A percentile compares a stretch with the other conserved stretches of the same genome.
phyloP scores from a whole-genome alignment of 1,140 invertebrate species.

The Cepaea nemoralis region DNA sequence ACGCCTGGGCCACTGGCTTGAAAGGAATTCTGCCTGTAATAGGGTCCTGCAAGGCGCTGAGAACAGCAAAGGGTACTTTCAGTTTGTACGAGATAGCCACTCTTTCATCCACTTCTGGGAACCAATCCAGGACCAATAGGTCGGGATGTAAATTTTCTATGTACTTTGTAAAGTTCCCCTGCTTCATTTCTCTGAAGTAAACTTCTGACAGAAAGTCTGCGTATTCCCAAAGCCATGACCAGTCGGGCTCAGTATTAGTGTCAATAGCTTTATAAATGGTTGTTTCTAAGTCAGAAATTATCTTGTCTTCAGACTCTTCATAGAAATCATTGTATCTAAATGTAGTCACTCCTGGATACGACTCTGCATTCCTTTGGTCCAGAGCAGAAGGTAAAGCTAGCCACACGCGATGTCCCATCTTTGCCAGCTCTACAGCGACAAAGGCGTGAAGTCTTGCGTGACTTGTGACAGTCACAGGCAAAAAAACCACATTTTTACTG shows the following conservation, averaged over 20 bases:
- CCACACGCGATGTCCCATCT: neutral
- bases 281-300: neutral
- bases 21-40: constrained; percentile 7
- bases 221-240: neutral
- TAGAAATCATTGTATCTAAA: constrained; percentile 32
- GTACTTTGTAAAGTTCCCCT: neutral
- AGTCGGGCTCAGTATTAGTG: neutral
- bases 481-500: constrained; percentile 48
- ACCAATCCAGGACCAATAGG: constrained; percentile 37
- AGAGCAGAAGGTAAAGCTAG: neutral
- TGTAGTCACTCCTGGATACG: constrained; percentile 40
- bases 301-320: neutral
- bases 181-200: neutral
- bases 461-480: constrained; percentile 55
- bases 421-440: constrained; percentile 19
- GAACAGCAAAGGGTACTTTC: constrained; percentile 31
- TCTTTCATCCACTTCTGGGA: constrained; percentile 10
- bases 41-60: constrained; percentile 6
- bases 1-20: neutral
- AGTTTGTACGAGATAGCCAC: constrained; percentile 25
- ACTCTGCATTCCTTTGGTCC: constrained; percentile 49
- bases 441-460: constrained; percentile 58
- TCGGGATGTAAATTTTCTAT: constrained; percentile 14
- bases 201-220: neutral
- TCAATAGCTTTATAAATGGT: neutral